Evolutionary conservation across 2,113 vertebrate genomes (phyloP), one percentile per base, ranked within the genome.

Genomic region (Grantiella picta): DNA sequence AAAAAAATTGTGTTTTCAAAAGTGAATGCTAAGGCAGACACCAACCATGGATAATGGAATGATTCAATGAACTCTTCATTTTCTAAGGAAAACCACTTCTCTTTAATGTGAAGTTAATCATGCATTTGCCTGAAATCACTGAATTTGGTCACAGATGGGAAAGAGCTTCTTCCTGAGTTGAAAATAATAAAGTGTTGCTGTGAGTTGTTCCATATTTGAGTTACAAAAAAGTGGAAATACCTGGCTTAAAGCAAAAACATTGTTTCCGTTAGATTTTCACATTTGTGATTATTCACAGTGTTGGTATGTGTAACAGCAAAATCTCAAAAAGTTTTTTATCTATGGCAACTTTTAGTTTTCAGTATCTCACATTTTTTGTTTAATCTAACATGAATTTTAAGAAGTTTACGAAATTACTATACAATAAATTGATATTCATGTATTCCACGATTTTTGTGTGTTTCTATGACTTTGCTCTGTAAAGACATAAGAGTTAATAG

Each of bases 1-100:
- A 3, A 11, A 29, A 33, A 49, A 23, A 61, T 25, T 52, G 13
- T 12, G 14, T 91, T 91, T 91, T 80, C 23, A 65, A 31, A 77
- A 68, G 27, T 65, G 15, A 40, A 2, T 64, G 35, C 29, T 83
- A n/a, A 75, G 27, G 28, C 24, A 83, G 75, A 42, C 22, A 53
- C 19, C 35, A 72, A 31, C 9, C 13, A 81, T 1, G 1, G 42
- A 47, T 60, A 61, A 69, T 11, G 0, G 0, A 64, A 52, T 42
- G 2, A 65, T 75, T 47, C n/a, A 57, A 24, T 20, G 18, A 72
- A 61, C 45, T 87, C 52, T 47, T 56, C 1, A 8, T 70, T 90
- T 87, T 77, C 78, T 69, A 38, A 80, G 54, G 35, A 69, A 72
- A 77, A 36, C 4, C 3, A 36, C 49, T 88, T 77, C 10, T 82